phyloP scores from a whole-genome alignment of 1,140 invertebrate genomes.

The Cephus cinctus region DNA sequence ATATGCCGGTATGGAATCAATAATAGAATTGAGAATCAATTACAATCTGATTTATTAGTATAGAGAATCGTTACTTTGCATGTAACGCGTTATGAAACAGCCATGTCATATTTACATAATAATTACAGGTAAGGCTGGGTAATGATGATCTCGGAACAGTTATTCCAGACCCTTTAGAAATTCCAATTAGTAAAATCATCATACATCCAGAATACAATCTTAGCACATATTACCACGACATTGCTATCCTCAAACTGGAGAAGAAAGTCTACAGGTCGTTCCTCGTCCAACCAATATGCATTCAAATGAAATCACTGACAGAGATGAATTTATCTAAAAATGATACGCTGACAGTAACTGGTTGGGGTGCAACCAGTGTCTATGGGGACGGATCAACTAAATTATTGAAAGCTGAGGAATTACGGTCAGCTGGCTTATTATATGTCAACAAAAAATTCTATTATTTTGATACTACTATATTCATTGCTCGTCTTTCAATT shows the following conservation, averaged over 20 bases:
- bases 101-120: too few species aligned
- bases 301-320: slow-evolving; percentile 39
- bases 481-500: too few species aligned
- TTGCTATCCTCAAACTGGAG: slow-evolving; percentile 54
- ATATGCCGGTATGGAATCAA: too few species aligned
- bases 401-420: slow-evolving; percentile 36
- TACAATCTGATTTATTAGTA: too few species aligned
- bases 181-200: slow-evolving; percentile 33
- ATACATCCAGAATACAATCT: slow-evolving; percentile 49
- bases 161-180: slow-evolving; percentile 28
- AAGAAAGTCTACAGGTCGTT: slow-evolving; percentile 28
- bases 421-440: slow-evolving; percentile 28
- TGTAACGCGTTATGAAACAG: too few species aligned
- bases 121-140: slow-evolving; percentile 44
- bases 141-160: slow-evolving; percentile 30
- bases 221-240: slow-evolving; percentile 54
- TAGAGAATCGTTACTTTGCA: too few species aligned
- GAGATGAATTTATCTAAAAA: slow-evolving; percentile 20
- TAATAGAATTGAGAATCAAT: too few species aligned
- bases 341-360: slow-evolving; percentile 34
- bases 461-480: too few species aligned
- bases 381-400: slow-evolving; percentile 15
- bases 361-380: slow-evolving; percentile 41
- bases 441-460: too few species aligned
- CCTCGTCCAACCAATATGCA: slow-evolving; percentile 50